Percentiles rank a stretch among this genome's conserved stretches.
These are phyloP conservation scores for Bhutanitis thaidina DNA, from an alignment of 2,888 invertebrate genomes.

Conservation along the genomic window DNA sequence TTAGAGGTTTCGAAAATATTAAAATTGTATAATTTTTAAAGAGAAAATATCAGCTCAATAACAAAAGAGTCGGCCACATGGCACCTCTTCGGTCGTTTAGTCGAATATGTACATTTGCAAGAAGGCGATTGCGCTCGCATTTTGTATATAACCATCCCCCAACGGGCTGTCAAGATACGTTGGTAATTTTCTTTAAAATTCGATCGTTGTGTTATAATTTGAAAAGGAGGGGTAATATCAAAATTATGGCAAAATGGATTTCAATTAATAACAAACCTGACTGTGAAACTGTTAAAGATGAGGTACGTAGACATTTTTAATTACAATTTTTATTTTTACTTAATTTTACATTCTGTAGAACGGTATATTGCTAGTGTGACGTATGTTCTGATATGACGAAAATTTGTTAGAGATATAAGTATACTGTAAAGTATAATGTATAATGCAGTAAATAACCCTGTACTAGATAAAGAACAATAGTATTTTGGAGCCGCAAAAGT, in stretches of 20 bases:
- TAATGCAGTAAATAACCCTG: no score
- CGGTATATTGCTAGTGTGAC: no score
- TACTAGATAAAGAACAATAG: no score
- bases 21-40: slow-evolving; percentile 4
- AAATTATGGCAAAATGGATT: slow-evolving; percentile 94
- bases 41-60: slow-evolving; percentile 7
- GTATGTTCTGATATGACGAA: no score
- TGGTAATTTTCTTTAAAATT: background rate
- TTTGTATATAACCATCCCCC: slow-evolving; percentile 7
- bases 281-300: slow-evolving; percentile 85
- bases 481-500: no score
- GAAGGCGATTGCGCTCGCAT: slow-evolving; percentile 9
- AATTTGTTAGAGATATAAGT: no score
- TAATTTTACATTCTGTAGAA: no score
- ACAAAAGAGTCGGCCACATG: slow-evolving; percentile 2
- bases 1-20: slow-evolving; percentile 1
- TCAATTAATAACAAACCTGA: slow-evolving; percentile 77
- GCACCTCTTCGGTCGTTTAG: slow-evolving; percentile 15
- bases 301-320: slow-evolving; percentile 35
- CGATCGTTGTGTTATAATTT: slow-evolving; percentile 56
- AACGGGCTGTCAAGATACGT: slow-evolving; percentile 2
- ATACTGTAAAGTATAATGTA: no score
- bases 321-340: no score
- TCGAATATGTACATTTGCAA: slow-evolving; percentile 12
- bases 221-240: slow-evolving; percentile 92